Evolutionary conservation across 2,113 vertebrate species (phyloP).

Genomic region (Rhinolophus ferrumequinum): DNA sequence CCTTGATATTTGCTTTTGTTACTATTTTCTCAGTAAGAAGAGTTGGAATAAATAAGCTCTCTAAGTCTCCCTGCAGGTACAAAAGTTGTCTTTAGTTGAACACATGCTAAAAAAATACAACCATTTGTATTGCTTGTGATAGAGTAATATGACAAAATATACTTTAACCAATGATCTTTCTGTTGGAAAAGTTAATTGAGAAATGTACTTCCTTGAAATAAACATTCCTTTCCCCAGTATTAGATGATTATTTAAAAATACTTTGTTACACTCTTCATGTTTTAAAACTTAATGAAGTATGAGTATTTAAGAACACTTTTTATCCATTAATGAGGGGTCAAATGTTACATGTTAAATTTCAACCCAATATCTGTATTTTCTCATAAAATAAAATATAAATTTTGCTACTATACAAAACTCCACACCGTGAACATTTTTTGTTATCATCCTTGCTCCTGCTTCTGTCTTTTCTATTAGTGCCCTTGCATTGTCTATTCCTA

Average conservation of each 20-base stretch:
- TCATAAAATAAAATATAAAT: neutral
- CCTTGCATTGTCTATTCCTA: neutral
- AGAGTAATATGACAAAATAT: neutral
- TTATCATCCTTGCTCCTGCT: neutral
- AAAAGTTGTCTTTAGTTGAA: neutral
- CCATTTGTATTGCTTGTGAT: neutral
- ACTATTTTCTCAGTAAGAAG: neutral
- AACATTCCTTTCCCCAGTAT: neutral
- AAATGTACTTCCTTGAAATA: neutral
- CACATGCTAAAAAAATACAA: neutral
- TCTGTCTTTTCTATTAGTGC: neutral
- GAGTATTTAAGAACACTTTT: neutral
- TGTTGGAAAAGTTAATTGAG: neutral
- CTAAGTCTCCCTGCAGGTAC: neutral
- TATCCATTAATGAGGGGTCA: neutral
- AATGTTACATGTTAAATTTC: constrained; percentile 1
- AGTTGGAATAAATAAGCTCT: neutral
- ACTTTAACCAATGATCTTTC: neutral
- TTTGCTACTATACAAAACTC: neutral
- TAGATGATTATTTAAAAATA: neutral
- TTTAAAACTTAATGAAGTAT: constrained; percentile 15
- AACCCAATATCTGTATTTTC: neutral
- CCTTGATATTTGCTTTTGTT: neutral
- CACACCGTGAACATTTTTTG: neutral
- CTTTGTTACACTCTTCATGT: neutral